These are phyloP conservation scores for Elmis aenea DNA, from an alignment of 2,888 invertebrate genomes.

Conservation along the genomic window DNA sequence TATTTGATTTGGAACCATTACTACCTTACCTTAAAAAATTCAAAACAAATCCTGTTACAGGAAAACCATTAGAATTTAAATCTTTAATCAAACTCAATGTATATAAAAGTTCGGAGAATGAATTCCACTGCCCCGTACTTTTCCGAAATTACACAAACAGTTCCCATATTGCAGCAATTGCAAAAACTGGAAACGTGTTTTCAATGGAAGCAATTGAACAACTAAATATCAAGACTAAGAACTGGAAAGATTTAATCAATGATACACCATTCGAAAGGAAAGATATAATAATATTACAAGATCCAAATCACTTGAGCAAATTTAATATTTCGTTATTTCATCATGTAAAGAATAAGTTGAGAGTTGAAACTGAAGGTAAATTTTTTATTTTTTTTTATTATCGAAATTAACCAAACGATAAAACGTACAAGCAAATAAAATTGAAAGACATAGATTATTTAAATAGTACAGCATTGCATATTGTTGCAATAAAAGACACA, in stretches of 20 bases:
- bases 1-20: conserved; percentile 87
- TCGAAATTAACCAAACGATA: no score
- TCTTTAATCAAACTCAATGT: conserved; percentile 81
- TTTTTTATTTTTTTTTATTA: no score
- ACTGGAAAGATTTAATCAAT: conserved; percentile 89
- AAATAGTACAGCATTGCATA: no score
- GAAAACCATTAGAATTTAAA: conserved; percentile 80
- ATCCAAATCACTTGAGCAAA: conserved; percentile 84
- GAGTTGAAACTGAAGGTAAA: conserved; percentile 78
- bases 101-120: conserved; percentile 74
- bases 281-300: conserved; percentile 89
- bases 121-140: conserved; percentile 90
- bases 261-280: conserved; percentile 82
- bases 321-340: conserved; percentile 93
- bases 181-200: conserved; percentile 91
- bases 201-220: conserved; percentile 93
- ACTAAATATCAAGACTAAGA: conserved; percentile 89
- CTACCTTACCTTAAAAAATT: conserved; percentile 83
- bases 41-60: conserved; percentile 91
- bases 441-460: no score
- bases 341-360: conserved; percentile 87
- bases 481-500: no score
- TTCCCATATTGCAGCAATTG: conserved; percentile 87
- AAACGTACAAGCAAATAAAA: no score
- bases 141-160: conserved; percentile 91